Evolutionary conservation across 2,797 vertebrate species (phyloP).

Genomic region (Acanthiza pusilla): DNA sequence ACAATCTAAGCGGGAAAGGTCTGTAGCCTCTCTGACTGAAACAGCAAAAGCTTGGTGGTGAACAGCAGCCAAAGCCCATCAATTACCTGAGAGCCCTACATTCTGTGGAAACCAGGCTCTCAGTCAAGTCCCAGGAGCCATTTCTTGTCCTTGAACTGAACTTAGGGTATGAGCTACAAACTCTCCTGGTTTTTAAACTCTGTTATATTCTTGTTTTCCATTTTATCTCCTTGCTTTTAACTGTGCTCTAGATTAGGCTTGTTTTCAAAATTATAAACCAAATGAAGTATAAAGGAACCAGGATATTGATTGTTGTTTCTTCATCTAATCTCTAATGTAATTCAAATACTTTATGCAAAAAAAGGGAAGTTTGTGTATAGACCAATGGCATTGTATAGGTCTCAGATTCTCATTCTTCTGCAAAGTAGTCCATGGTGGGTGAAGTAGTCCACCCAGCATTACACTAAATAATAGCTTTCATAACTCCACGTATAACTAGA

Average conservation of each 20-base stretch:
- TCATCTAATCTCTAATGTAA: background rate
- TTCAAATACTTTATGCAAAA: background rate
- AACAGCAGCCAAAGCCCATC: background rate
- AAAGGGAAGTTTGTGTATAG: background rate
- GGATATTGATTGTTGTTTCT: background rate
- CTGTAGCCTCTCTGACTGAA: background rate
- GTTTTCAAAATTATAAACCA: background rate
- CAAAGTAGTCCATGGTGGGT: background rate
- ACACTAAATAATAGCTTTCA: background rate
- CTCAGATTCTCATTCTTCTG: background rate
- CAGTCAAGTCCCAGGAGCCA: background rate
- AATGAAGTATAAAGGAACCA: background rate
- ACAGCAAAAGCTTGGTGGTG: background rate
- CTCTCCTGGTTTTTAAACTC: background rate
- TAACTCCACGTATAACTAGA: background rate
- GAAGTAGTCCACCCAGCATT: background rate
- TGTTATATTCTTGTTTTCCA: background rate
- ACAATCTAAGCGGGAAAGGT: background rate
- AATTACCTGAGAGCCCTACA: background rate
- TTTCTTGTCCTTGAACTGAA: background rate
- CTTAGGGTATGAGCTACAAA: background rate
- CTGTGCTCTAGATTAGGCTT: background rate
- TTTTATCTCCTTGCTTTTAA: background rate
- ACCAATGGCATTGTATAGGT: background rate
- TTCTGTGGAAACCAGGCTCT: background rate